Evolutionary conservation across 2,888 invertebrate species (phyloP).

Genomic region (Timema cristinae): DNA sequence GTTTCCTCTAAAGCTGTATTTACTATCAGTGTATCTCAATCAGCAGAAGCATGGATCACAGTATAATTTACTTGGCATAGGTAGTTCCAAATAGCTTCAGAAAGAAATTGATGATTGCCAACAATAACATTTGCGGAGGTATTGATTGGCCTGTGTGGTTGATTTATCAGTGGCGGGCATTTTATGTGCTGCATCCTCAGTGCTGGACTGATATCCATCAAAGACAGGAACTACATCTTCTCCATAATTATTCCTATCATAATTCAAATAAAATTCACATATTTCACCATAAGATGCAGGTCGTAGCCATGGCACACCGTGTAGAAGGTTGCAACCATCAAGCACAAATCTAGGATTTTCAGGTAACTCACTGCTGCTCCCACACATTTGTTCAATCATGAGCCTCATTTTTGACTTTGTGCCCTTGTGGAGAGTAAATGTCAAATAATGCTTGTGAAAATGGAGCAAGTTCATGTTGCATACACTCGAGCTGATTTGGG

Average conservation of each 20-base stretch:
- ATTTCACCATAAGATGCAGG: conserved; percentile 14
- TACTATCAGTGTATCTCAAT: background rate
- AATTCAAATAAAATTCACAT: conserved; percentile 6
- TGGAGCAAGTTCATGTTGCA: background rate
- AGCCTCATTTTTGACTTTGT: conserved; percentile 5
- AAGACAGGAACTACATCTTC: conserved; percentile 1
- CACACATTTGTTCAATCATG: conserved; percentile 5
- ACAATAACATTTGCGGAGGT: background rate
- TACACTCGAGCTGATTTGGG: conserved; percentile 2
- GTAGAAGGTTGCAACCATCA: conserved; percentile 5
- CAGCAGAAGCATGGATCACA: background rate
- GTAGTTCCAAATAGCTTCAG: background rate
- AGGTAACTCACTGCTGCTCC: conserved; percentile 1
- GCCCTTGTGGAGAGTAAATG: conserved; percentile 7
- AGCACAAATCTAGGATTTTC: conserved; percentile 10
- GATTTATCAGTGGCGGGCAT: background rate
- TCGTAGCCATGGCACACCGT: conserved; percentile 1
- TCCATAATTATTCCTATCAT: background rate
- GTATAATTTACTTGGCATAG: conserved; percentile 6
- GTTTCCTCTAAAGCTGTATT: conserved; percentile 3
- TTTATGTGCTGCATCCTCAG: background rate
- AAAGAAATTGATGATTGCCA: background rate
- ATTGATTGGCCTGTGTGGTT: background rate
- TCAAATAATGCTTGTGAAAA: conserved; percentile 2
- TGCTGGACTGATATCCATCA: conserved; percentile 4